These are phyloP conservation scores for Donacobius atricapilla DNA, from an alignment of 2,113 vertebrate species.

Conservation along the genomic window DNA sequence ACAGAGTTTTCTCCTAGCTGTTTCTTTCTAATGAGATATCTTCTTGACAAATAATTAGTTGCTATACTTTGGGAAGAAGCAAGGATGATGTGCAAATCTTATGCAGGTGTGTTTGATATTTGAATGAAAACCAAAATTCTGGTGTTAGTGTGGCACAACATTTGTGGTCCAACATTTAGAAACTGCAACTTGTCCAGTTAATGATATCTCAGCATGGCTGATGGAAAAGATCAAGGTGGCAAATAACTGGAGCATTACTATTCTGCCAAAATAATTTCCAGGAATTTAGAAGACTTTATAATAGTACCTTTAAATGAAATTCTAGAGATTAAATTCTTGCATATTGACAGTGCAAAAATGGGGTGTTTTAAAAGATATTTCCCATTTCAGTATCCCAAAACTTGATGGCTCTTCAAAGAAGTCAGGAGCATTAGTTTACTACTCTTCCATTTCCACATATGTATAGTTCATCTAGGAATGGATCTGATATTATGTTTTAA, in stretches of 20 bases:
- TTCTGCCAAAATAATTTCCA: background rate
- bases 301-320: background rate
- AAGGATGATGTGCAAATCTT: background rate
- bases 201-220: background rate
- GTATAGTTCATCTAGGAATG: background rate
- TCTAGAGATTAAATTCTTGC: background rate
- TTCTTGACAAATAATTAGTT: background rate
- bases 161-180: background rate
- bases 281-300: background rate
- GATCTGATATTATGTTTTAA: constrained; percentile 43
- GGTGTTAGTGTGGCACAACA: background rate
- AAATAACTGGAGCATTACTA: background rate
- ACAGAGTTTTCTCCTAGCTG: background rate
- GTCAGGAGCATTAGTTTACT: background rate
- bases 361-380: background rate
- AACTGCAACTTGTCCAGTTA: background rate
- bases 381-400: background rate
- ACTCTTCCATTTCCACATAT: background rate
- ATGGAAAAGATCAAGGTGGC: background rate
- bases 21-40: background rate
- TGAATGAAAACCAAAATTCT: background rate
- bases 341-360: background rate
- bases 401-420: background rate
- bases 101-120: background rate
- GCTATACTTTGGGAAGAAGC: background rate